Evolutionary conservation across 2,888 invertebrate species (phyloP), one percentile per base, ranked within the genome.

Genomic region (Hirtodrosophila cameraria): DNA sequence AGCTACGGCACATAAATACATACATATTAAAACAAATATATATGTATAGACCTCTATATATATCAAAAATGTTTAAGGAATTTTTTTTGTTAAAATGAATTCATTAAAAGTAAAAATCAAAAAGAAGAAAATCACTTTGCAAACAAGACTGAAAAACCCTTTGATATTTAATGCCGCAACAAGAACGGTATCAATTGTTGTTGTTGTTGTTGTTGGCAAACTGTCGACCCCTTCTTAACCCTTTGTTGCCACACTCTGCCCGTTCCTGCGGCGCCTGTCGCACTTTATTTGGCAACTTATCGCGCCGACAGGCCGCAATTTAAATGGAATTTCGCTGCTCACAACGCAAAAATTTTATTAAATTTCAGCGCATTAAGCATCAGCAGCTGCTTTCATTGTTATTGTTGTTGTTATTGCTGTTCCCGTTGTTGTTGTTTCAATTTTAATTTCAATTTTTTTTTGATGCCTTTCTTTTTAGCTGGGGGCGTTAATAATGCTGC

Each of bases 221-320:
- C 50, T 52, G 49, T 23, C 30, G 45, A 28, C 27, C 35, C 57
- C 60, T 57, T 75, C 25, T 57, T 75, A 60, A 61, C 81, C 84
- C 78, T 67, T 72, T 73, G 61, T 59, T 63, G 42, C n/a, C n/a
- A n/a, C n/a, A n/a, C n/a, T n/a, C n/a, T n/a, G 8, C 54, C 35
- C 16, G 38, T 12, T 20, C 16, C 25, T 39, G 23, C 36, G 20
- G 31, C 60, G 68, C 59, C 76, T 57, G 54, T 60, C 80, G 70
- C 78, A 86, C 72, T 82, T 79, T 87, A 82, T 82, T 82, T 82
- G 82, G 86, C 82, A 82, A 87, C 86, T 82, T 82, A 82, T 82
- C 82, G 76, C 70, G 67, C 61, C 61, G 62, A 84, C 84, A 81
- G 86, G 75, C 78, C 84, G 62, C 75, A 70, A 70, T 86, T 80